Percentiles rank a stretch among this genome's conserved stretches.
phyloP scores from a whole-genome alignment of 2,113 vertebrate genomes.

The Embiotoca jacksoni region DNA sequence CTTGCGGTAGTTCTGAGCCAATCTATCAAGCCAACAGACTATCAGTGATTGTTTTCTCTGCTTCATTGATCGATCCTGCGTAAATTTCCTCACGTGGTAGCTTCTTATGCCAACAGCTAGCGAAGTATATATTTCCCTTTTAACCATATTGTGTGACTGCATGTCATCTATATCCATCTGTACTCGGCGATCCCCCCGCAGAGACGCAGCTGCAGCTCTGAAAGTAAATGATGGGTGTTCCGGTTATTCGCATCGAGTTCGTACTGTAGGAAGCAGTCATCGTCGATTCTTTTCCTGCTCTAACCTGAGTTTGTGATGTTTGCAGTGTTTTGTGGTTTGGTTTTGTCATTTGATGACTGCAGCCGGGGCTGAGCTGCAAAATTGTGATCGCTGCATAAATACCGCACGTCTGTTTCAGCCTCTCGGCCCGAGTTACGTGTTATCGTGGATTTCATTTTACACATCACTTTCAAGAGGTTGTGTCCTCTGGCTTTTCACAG shows the following conservation, averaged over 20 bases:
- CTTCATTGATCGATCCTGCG: conserved; percentile 53
- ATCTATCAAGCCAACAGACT: conserved; percentile 49
- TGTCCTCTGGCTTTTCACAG: conserved; percentile 8
- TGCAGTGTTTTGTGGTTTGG: neutral
- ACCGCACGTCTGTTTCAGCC: neutral
- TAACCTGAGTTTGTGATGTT: conserved; percentile 12
- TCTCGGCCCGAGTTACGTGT: neutral
- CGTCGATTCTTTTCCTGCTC: neutral
- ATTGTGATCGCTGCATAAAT: conserved; percentile 4
- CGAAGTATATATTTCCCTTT: conserved; percentile 39
- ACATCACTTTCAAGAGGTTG: conserved; percentile 13
- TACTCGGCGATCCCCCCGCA: conserved; percentile 13
- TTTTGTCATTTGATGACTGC: neutral
- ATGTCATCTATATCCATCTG: conserved; percentile 40
- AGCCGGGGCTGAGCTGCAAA: neutral
- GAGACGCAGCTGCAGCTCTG: conserved; percentile 32
- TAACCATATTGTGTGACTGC: conserved; percentile 35
- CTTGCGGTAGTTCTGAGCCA: conserved; percentile 26
- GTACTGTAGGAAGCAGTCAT: neutral
- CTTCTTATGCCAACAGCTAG: conserved; percentile 35
- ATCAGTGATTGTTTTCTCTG: conserved; percentile 47
- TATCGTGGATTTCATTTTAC: conserved; percentile 15
- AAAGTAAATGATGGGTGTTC: conserved; percentile 26
- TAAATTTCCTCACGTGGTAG: conserved; percentile 39
- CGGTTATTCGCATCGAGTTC: conserved; percentile 1